Base-by-base conservation (phyloP, 2,113 vertebrate species). In the Austrofundulus limnaeus region DNA sequence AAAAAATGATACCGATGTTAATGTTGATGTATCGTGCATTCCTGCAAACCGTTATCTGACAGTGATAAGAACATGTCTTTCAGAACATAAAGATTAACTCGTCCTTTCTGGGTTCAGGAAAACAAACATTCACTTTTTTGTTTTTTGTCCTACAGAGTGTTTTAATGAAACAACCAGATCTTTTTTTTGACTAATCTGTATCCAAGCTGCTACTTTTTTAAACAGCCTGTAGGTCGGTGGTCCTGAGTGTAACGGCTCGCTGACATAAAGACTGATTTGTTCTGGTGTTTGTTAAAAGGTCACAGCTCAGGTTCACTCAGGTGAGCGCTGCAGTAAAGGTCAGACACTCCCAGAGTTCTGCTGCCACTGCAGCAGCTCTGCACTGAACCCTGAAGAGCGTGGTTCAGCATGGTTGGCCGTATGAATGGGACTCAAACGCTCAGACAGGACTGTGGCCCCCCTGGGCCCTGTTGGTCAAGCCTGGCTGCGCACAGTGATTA, bases 401-500 rank as follows among this genome's bases (percentile, higher is more conserved):
- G 54, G 84, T 82, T 84, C 78, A 85, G 76, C 70, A 37, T 76
- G 70, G 82, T 69, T 82, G 56, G 60, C 41, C 28, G 25, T 46
- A 37, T 61, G 37, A 25, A 34, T 23, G 15, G 48, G 45, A 62
- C 61, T 50, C 38, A 49, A 34, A 25, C 17, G 15, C 43, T 48
- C 38, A 48, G 2, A 61, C 45, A 42, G 24, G 11, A n/a, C n/a
- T 4, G 23, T 20, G 41, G 7, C 38, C 56, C 70, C 72, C 60
- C 25, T 3, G 56, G 25, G 81, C 81, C 59, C 66, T 46, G 23
- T 64, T 72, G 75, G 81, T 85, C 87, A 89, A 72, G 89, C 82
- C 75, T 85, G 84, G 77, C 82, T 89, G 77, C 81, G 70, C 84
- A 53, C 38, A 15, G 84, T 89, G 83, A 91, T 90, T 89, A 87